A percentile compares a stretch with the other conserved stretches of the same genome.
Evolutionary conservation across 2,113 vertebrate species (phyloP).

Genomic region (Tangachromis dhanisi): DNA sequence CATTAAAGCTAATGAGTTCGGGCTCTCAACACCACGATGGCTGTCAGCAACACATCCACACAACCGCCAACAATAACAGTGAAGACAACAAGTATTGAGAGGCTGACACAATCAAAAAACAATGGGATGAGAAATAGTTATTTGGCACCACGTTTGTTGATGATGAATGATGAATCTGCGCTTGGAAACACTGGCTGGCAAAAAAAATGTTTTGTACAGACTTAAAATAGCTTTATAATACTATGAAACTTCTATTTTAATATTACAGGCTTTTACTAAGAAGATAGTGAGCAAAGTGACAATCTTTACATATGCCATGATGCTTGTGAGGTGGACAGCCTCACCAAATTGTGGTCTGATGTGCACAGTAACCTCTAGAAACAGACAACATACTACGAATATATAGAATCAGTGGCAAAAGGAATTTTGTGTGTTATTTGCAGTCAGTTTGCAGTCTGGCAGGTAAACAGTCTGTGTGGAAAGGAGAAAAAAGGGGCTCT

Average conservation of each 20-base stretch:
- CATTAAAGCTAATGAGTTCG: constrained; percentile 48
- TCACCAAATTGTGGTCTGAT: neutral
- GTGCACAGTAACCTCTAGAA: neutral
- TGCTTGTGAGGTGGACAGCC: neutral
- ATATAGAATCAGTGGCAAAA: neutral
- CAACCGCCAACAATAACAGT: neutral
- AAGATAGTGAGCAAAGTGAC: neutral
- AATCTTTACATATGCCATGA: neutral
- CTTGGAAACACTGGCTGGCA: neutral
- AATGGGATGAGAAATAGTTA: neutral
- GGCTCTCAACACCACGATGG: neutral
- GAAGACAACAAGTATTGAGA: neutral
- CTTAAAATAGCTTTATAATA: neutral
- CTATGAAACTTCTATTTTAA: neutral
- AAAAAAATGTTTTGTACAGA: fast-evolving
- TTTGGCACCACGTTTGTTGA: neutral
- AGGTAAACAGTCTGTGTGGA: neutral
- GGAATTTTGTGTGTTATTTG: neutral
- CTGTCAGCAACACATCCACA: constrained; percentile 6
- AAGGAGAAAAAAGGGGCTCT: fast-evolving
- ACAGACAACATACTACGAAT: neutral
- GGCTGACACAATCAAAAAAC: neutral
- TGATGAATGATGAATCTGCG: neutral
- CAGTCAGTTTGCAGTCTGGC: neutral
- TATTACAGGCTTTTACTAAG: neutral